These are phyloP conservation scores for Stenopsyche tienmushanensis DNA, from an alignment of 1,140 invertebrate species.

Conservation along the genomic window DNA sequence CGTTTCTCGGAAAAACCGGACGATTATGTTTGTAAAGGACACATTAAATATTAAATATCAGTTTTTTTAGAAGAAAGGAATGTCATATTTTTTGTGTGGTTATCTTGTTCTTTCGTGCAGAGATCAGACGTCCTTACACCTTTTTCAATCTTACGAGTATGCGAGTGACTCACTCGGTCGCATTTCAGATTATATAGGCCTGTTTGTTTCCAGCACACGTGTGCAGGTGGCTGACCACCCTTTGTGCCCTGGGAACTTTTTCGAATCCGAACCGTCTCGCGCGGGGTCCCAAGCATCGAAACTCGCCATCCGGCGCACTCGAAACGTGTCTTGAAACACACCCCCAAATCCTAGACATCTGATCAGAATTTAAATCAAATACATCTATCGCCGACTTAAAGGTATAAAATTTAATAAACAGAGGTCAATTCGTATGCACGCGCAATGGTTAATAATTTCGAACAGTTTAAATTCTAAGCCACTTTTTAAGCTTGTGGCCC, in stretches of 20 bases:
- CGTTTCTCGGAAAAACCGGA: too few species aligned
- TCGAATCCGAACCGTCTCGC: slow-evolving; percentile 4
- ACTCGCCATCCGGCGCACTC: not conserved
- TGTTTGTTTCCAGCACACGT: slow-evolving; percentile 28
- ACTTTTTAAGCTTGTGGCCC: too few species aligned
- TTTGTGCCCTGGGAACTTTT: slow-evolving; percentile 30
- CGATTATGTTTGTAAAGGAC: too few species aligned
- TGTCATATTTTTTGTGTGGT: not conserved
- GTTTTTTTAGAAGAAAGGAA: too few species aligned
- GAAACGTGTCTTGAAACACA: not conserved
- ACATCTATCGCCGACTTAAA: not conserved
- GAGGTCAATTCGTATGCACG: too few species aligned
- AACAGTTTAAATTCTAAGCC: too few species aligned
- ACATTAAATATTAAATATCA: too few species aligned
- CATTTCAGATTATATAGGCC: not conserved
- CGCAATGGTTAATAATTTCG: too few species aligned
- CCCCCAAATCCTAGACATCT: too few species aligned
- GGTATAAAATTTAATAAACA: too few species aligned
- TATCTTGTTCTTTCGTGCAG: not conserved
- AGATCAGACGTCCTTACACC: slow-evolving; percentile 20
- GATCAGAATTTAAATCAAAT: not conserved
- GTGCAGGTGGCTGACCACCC: slow-evolving; percentile 41
- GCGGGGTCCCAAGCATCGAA: not conserved
- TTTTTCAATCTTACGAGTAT: not conserved
- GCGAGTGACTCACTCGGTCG: slow-evolving; percentile 3